Evolutionary conservation across 2,797 vertebrate species (phyloP).

Genomic region (Cichlasoma orientale): DNA sequence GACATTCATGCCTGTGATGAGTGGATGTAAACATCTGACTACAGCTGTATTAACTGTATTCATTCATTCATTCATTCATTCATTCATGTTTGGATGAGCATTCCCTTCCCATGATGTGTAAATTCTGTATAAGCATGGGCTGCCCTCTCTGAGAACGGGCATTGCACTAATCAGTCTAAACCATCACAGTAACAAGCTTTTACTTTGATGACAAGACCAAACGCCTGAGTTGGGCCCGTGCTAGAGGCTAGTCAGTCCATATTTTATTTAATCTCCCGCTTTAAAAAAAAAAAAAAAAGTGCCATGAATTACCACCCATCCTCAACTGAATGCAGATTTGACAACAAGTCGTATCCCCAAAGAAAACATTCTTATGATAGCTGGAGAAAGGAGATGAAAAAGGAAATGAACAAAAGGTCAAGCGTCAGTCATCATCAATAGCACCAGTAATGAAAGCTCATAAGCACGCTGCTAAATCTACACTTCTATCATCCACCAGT

Average conservation of each 20-base stretch:
- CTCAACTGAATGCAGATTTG: background rate
- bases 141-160: background rate
- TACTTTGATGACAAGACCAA: background rate
- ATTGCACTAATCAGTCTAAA: background rate
- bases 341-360: background rate
- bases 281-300: background rate
- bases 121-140: background rate
- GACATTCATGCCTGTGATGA: background rate
- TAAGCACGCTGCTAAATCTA: background rate
- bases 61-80: too few relatives aligned
- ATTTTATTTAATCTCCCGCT: background rate
- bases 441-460: background rate
- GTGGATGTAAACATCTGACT: rapidly evolving
- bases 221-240: background rate
- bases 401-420: background rate
- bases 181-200: background rate
- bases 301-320: background rate
- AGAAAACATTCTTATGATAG: background rate
- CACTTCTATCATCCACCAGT: background rate
- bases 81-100: too few relatives aligned
- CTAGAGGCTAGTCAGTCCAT: background rate
- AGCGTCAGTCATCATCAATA: background rate
- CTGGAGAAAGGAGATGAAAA: background rate
- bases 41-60: background rate
- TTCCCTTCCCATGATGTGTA: background rate